phyloP scores from a whole-genome alignment of 2,113 vertebrate species.

The Anolis carolinensis region DNA sequence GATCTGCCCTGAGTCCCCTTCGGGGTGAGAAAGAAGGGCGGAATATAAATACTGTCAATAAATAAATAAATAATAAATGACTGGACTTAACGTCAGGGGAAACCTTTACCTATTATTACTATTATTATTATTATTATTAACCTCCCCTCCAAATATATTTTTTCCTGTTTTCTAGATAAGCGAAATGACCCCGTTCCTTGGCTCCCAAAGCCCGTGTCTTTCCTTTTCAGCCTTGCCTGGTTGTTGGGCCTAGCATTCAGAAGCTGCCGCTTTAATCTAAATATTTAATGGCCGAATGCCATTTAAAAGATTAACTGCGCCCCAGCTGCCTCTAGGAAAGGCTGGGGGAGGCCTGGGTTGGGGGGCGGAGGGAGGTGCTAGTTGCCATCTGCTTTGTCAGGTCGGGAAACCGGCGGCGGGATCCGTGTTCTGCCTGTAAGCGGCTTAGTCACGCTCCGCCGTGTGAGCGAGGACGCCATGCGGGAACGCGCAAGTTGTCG shows the following conservation, averaged over 20 bases:
- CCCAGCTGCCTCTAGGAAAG: slow-evolving; percentile 27
- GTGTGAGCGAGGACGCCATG: not conserved
- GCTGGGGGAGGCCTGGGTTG: not conserved
- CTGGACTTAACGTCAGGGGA: too few relatives aligned
- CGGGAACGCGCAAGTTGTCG: not conserved
- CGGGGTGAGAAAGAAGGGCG: too few relatives aligned
- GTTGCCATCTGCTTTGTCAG: slow-evolving; percentile 49
- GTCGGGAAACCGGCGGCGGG: slow-evolving; percentile 39
- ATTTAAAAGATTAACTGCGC: slow-evolving; percentile 67
- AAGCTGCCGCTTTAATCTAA: slow-evolving; percentile 60
- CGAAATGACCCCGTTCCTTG: slow-evolving; percentile 58
- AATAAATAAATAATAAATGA: too few relatives aligned
- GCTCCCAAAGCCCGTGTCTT: slow-evolving; percentile 46
- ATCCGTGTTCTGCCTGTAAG: slow-evolving; percentile 23
- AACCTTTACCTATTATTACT: too few relatives aligned
- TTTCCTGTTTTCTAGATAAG: slow-evolving; percentile 49
- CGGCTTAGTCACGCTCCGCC: accelerated
- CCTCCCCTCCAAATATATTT: not conserved
- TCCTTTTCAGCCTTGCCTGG: slow-evolving; percentile 45
- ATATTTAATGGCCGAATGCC: slow-evolving; percentile 68
- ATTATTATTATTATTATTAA: too few relatives aligned
- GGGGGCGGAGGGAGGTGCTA: not conserved
- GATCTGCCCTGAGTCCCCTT: too few relatives aligned
- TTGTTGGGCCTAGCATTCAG: slow-evolving; percentile 40
- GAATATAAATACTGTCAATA: too few relatives aligned